A percentile compares a stretch with the other conserved stretches of the same genome.
Evolutionary conservation across 2,888 invertebrate genomes (phyloP).

Genomic region (Callyntrura guangdongensis): DNA sequence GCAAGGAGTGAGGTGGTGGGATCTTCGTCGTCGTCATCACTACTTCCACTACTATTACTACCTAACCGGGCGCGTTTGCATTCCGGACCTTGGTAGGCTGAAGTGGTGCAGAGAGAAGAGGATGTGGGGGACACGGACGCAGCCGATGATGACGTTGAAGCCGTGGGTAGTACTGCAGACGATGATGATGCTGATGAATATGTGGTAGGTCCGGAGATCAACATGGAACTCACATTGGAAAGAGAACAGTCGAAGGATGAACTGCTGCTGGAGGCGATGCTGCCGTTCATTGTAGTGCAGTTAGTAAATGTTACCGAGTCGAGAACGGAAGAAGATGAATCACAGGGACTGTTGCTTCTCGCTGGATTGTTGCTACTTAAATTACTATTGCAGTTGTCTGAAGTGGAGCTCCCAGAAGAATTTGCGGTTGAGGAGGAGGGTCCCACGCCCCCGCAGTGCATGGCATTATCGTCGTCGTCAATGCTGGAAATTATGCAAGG

Average conservation of each 20-base stretch:
- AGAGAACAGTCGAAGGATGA: constrained; percentile 70
- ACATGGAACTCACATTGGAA: constrained; percentile 69
- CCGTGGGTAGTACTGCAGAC: not conserved
- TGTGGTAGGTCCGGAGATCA: constrained; percentile 67
- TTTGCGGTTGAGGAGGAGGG: constrained; percentile 17
- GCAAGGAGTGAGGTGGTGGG: constrained; percentile 76
- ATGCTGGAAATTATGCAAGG: constrained; percentile 89
- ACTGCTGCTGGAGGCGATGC: constrained; percentile 2
- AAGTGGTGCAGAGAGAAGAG: constrained; percentile 25
- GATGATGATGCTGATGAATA: constrained; percentile 49
- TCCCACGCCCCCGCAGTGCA: constrained; percentile 55
- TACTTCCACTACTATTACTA: constrained; percentile 84
- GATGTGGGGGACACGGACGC: not conserved
- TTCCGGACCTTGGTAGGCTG: constrained; percentile 56
- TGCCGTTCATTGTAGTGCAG: constrained; percentile 36
- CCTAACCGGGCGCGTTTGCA: constrained; percentile 69
- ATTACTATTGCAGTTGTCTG: constrained; percentile 30
- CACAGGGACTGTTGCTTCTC: constrained; percentile 58
- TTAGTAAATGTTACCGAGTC: constrained; percentile 73
- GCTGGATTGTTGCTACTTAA: constrained; percentile 16
- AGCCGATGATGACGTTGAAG: not conserved
- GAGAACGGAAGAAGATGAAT: constrained; percentile 69
- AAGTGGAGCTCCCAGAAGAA: constrained; percentile 30
- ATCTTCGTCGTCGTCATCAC: constrained; percentile 88
- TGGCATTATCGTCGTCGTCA: constrained; percentile 77